A percentile compares a stretch with the other conserved stretches of the same genome.
Evolutionary conservation across 2,888 invertebrate genomes (phyloP).

Genomic region (Drosophila cyrtoloma): DNA sequence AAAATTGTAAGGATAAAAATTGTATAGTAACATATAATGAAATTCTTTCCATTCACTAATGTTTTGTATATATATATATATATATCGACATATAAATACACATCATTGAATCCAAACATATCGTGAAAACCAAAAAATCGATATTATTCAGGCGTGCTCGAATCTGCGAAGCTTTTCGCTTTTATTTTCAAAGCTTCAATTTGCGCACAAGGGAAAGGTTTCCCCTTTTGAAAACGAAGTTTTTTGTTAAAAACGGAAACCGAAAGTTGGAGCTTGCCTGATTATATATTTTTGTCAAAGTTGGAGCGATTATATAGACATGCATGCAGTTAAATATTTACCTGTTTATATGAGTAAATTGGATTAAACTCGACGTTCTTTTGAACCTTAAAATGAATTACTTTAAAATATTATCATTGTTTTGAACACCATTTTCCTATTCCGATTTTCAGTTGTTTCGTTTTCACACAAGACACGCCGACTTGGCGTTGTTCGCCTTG

Average conservation of each 20-base stretch:
- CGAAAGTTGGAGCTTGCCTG: not conserved
- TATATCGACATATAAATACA: not conserved
- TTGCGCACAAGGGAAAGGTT: not conserved
- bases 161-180: no score
- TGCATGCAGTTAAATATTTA: not conserved
- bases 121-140: not conserved
- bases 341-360: not conserved
- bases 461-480: not conserved
- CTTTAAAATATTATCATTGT: not conserved
- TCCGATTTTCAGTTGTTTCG: no score
- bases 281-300: not conserved
- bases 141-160: not conserved
- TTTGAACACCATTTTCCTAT: not conserved
- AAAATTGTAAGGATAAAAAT: not conserved
- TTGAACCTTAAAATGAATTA: not conserved
- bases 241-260: not conserved
- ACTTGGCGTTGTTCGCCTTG: constrained; percentile 10
- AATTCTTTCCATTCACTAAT: not conserved
- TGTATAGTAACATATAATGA: not conserved
- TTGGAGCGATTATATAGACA: not conserved
- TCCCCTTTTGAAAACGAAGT: not conserved
- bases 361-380: not conserved
- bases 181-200: not conserved
- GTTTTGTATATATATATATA: not conserved
- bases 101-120: not conserved